Evolutionary conservation across 2,888 invertebrate species (phyloP).

Genomic region (Chironomus riparius): DNA sequence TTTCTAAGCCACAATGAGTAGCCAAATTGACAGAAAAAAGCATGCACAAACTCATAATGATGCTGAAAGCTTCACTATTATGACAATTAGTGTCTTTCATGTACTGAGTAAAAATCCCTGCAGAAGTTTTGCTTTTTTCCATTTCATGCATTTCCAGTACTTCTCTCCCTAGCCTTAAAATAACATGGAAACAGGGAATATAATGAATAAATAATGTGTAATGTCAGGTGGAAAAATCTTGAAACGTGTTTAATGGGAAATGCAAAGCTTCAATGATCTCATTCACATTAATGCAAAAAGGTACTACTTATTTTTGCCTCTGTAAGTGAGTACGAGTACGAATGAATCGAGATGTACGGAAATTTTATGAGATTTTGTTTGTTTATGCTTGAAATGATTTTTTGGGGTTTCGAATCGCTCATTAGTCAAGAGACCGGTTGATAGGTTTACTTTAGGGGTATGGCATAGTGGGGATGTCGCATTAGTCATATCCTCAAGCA

Average conservation of each 20-base stretch:
- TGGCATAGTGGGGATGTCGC: no score
- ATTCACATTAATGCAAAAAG: neutral
- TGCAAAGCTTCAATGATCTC: neutral
- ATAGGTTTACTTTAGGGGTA: no score
- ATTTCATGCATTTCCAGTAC: neutral
- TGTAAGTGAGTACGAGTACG: neutral
- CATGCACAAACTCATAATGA: no score
- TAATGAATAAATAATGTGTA: slow-evolving; percentile 13
- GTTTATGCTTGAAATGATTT: neutral
- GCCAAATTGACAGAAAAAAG: neutral
- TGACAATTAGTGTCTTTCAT: no score
- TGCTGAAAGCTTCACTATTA: no score
- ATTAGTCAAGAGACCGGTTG: no score
- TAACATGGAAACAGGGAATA: neutral
- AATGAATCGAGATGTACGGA: no score
- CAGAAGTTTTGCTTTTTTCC: neutral
- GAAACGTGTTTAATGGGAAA: slow-evolving; percentile 11
- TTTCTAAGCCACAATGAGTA: neutral
- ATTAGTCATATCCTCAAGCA: no score
- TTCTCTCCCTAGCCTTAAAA: no score
- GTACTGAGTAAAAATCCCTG: neutral
- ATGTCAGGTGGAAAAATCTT: slow-evolving; percentile 5
- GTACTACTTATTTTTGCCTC: neutral
- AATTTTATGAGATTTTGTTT: no score
- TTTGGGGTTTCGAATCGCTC: neutral